phyloP scores from a whole-genome alignment of 2,113 vertebrate genomes.

The Malurus elegans region DNA sequence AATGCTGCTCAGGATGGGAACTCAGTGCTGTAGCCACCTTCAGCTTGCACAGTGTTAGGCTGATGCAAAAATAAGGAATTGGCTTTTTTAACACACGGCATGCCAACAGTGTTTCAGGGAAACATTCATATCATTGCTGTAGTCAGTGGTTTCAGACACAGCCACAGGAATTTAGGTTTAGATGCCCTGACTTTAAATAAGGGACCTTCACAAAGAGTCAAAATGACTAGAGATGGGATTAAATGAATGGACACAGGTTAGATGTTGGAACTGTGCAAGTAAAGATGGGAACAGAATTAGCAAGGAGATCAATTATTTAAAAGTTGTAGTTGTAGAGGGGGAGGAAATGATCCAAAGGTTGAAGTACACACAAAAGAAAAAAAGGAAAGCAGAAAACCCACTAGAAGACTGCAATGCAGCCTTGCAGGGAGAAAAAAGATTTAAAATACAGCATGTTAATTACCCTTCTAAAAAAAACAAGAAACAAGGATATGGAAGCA shows the following conservation, averaged over 20 bases:
- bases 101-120: background rate
- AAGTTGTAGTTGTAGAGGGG: background rate
- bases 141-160: background rate
- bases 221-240: background rate
- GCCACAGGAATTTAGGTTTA: background rate
- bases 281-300: background rate
- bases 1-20: background rate
- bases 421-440: background rate
- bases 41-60: background rate
- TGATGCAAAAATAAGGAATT: conserved; percentile 16
- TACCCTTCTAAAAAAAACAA: background rate
- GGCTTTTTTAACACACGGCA: background rate
- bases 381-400: background rate
- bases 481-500: background rate
- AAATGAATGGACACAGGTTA: background rate
- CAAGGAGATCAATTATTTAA: background rate
- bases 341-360: background rate
- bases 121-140: background rate
- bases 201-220: background rate
- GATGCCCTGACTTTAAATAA: background rate
- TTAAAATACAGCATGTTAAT: background rate
- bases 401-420: background rate
- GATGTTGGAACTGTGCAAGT: background rate
- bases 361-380: background rate
- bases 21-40: background rate